A percentile compares a stretch with the other conserved stretches of the same genome.
Conservation (phyloP, 2,797 vertebrate genomes). For the Siniperca scherzeri region DNA sequence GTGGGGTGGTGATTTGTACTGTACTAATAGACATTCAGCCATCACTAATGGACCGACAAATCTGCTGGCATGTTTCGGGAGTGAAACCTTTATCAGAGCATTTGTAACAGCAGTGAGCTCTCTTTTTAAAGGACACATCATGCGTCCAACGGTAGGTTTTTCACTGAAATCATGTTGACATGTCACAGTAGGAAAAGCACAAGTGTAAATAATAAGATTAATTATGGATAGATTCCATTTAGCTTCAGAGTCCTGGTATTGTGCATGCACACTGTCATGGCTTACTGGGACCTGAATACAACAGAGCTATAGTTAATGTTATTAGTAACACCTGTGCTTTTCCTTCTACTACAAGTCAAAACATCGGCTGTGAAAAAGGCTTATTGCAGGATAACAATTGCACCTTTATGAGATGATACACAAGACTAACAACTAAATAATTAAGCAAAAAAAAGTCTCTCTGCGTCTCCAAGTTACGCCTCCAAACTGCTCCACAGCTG, state of each 20-base stretch:
- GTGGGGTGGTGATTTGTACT: no score
- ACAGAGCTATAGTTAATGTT: neutral
- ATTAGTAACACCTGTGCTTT: neutral
- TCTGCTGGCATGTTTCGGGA: no score
- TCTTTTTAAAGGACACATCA: no score
- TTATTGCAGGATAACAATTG: neutral
- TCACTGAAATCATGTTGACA: no score
- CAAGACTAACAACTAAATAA: neutral
- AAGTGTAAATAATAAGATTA: neutral
- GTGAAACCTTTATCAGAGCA: no score
- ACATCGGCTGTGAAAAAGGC: neutral
- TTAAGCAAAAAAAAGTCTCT: neutral
- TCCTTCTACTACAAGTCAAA: neutral
- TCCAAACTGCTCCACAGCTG: slow-evolving; percentile 19
- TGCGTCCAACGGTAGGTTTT: no score
- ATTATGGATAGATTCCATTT: neutral
- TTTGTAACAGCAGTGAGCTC: neutral
- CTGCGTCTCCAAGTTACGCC: neutral
- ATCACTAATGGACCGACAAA: neutral
- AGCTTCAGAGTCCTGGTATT: neutral
- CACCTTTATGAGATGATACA: neutral
- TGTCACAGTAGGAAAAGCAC: neutral
- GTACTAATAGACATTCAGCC: no score
- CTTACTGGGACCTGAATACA: neutral
- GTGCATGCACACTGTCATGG: neutral